Conservation (phyloP, 1,140 invertebrate species). For the Platyscapa corneri region DNA sequence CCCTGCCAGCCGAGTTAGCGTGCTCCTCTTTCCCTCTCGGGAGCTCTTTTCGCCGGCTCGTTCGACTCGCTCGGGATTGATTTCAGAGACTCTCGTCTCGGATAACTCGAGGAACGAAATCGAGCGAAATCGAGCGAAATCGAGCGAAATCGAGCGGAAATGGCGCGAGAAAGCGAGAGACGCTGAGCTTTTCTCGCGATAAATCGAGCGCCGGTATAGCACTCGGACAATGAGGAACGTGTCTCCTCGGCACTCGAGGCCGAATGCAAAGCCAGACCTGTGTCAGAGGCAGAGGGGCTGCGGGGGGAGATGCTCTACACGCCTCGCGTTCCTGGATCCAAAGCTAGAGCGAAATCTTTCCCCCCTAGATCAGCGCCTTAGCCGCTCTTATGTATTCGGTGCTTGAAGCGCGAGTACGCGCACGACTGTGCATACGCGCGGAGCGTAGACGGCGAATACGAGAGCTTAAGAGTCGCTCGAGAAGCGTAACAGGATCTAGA, state of each 20-base stretch:
- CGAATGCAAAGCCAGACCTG: not conserved
- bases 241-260: not conserved
- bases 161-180: not conserved
- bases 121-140: not conserved
- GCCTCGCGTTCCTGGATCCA: not conserved
- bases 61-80: conserved; percentile 61
- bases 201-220: not conserved
- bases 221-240: not conserved
- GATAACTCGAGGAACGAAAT: not conserved
- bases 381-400: conserved; percentile 7
- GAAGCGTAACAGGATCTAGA: conserved; percentile 38
- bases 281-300: not conserved
- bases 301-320: not conserved
- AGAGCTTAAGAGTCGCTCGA: conserved; percentile 23
- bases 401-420: not conserved
- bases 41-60: conserved; percentile 52
- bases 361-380: not conserved
- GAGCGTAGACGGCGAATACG: not conserved
- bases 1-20: conserved; percentile 4
- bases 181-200: not conserved
- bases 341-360: not conserved
- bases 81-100: conserved; percentile 50
- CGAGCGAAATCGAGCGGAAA: not conserved
- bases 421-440: not conserved
- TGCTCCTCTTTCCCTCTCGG: not conserved